A percentile compares a stretch with the other conserved stretches of the same genome.
Evolutionary conservation across 1,140 invertebrate genomes (phyloP).

Genomic region (Trichomalopsis sarcophagae): DNA sequence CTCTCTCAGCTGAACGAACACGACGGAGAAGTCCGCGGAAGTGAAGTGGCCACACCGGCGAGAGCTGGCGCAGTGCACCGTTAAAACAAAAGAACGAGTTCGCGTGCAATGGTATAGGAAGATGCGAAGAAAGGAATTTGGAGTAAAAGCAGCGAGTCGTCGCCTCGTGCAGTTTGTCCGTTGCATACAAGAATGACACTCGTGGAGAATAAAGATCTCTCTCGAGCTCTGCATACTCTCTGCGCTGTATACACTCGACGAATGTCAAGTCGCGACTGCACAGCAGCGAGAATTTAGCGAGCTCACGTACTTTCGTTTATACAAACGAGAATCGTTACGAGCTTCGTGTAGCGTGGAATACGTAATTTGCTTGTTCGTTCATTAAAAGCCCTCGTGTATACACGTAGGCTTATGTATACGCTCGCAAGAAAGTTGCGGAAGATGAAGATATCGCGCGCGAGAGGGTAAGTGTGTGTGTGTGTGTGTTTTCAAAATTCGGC

Average conservation of each 20-base stretch:
- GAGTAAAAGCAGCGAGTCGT: constrained; percentile 7
- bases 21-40: background rate
- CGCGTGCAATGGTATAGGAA: background rate
- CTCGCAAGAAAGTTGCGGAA: background rate
- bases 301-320: constrained; percentile 1
- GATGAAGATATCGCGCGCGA: background rate
- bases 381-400: background rate
- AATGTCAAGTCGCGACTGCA: constrained; percentile 8
- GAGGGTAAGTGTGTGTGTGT: too few species aligned
- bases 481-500: background rate
- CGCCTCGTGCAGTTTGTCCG: too few species aligned
- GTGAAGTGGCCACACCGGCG: background rate
- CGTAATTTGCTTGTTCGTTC: background rate
- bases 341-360: background rate
- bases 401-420: background rate
- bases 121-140: constrained; percentile 12
- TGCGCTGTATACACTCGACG: background rate
- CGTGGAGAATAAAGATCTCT: background rate
- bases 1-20: background rate
- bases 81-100: background rate
- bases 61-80: background rate
- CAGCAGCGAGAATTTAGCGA: too few species aligned
- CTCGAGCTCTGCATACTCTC: background rate
- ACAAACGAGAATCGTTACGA: constrained; percentile 3
- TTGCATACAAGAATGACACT: too few species aligned